phyloP scores from a whole-genome alignment of 2,888 invertebrate species.

The Parnassius smintheus region DNA sequence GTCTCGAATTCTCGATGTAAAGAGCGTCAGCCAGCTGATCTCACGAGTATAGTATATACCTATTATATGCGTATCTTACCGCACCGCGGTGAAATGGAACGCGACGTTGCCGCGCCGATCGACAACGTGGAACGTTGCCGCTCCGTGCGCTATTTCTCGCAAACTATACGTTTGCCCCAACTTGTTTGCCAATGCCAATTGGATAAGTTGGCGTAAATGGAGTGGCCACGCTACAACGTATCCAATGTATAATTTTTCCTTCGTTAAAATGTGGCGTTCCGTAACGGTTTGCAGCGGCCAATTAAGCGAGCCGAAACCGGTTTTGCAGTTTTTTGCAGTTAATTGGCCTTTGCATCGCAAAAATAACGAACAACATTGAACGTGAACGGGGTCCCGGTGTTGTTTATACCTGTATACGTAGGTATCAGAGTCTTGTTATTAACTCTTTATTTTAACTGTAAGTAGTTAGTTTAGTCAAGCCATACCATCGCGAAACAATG shows the following conservation, averaged over 20 bases:
- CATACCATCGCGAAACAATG: constrained; percentile 9
- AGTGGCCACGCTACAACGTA: constrained; percentile 25
- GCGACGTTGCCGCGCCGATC: constrained; percentile 44
- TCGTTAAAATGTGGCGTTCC: constrained; percentile 32
- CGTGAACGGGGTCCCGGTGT: constrained; percentile 38
- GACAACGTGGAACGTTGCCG: constrained; percentile 49
- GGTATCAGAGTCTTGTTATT: not conserved
- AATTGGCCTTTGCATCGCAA: constrained; percentile 43
- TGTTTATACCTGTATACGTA: not conserved
- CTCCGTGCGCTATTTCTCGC: constrained; percentile 45
- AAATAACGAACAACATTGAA: constrained; percentile 37
- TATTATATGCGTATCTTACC: constrained; percentile 31
- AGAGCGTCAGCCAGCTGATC: constrained; percentile 37
- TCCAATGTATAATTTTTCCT: constrained; percentile 27
- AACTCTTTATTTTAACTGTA: constrained; percentile 4
- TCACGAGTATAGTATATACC: constrained; percentile 20
- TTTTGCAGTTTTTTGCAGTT: constrained; percentile 43
- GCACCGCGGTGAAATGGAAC: constrained; percentile 42
- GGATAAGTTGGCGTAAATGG: constrained; percentile 47
- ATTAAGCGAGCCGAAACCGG: constrained; percentile 38
- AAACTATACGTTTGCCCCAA: constrained; percentile 45
- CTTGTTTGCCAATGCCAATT: constrained; percentile 61
- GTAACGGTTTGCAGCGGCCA: constrained; percentile 46
- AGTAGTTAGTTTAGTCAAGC: constrained; percentile 4
- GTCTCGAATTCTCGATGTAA: not conserved